Evolutionary conservation across 2,888 invertebrate species (phyloP), one percentile per base, ranked within the genome.

Genomic region (Villa cingulata): DNA sequence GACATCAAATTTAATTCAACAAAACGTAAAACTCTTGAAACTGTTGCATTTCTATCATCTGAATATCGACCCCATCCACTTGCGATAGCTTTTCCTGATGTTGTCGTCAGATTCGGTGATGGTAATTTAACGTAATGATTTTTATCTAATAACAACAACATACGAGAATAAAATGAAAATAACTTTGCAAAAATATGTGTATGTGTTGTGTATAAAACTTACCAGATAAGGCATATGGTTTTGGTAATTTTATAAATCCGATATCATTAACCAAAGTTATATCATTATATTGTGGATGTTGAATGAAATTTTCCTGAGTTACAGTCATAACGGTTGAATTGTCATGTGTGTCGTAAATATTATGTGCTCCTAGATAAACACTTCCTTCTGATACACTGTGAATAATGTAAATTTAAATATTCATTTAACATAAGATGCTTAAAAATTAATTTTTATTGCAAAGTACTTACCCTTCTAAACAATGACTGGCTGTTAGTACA

Each of bases 51-150:
- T 29, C 16, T 37, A 43, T 43, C 17, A 39, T 48, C 43, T 3
- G 39, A 32, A 23, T 32, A 17, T 10, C 39, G 34, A 20, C 48
- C 48, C 48, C 48, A 48, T 15, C 48, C 48, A 14, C 43, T 32
- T 16, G 39, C 43, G 7, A 20, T 23, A 14, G 39, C 37, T 7
- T 12, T 12, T 12, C 29, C 29, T 32, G 12, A 12, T 12, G 9
- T 12, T 12, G 12, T 32, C 9, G 9, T 4, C 12, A 12, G 4
- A 32, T 7, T 32, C 12, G 29, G 29, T 3, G 12, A 14, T 23
- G 23, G 23, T 23, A 23, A 23, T 7, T 23, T 23, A 4, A 23
- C 23, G 7, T 23, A 23, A 6, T 23, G 5, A 6, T 23, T 7
- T 23, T 4, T 23, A 6, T 12, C 29, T 32, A 12, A 12, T 32